A percentile compares a stretch with the other conserved stretches of the same genome.
phyloP scores from a whole-genome alignment of 2,797 vertebrate species.

The Acipenser oxyrinchus region DNA sequence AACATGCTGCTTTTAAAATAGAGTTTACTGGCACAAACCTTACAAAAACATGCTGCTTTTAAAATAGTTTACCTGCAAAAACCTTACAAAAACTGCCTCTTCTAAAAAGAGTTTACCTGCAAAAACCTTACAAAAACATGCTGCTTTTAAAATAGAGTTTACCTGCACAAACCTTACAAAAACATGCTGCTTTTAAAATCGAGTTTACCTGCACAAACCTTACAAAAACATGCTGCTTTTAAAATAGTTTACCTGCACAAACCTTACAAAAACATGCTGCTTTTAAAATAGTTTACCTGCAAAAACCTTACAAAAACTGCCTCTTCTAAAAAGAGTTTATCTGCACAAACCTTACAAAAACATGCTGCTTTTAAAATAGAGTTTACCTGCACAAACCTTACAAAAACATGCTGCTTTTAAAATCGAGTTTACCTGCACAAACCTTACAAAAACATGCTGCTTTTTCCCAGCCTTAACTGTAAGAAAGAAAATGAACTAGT shows the following conservation, averaged over 20 bases:
- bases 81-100: not conserved
- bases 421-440: constrained; percentile 30
- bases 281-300: not conserved
- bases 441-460: not conserved
- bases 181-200: too few relatives aligned
- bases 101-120: not conserved
- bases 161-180: constrained; percentile 20
- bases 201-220: constrained; percentile 20
- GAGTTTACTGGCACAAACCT: constrained; percentile 19
- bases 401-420: too few relatives aligned
- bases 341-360: constrained; percentile 18
- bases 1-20: too few relatives aligned
- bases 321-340: too few relatives aligned
- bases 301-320: constrained; percentile 16
- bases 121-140: constrained; percentile 14
- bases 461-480: too few relatives aligned
- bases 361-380: too few relatives aligned
- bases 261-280: not conserved
- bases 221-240: too few relatives aligned
- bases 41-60: too few relatives aligned
- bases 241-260: constrained; percentile 14
- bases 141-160: too few relatives aligned
- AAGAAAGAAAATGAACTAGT: too few relatives aligned
- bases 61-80: constrained; percentile 16
- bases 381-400: constrained; percentile 21